phyloP scores from a whole-genome alignment of 2,888 invertebrate genomes.

The Ommatoiulus sabulosus region DNA sequence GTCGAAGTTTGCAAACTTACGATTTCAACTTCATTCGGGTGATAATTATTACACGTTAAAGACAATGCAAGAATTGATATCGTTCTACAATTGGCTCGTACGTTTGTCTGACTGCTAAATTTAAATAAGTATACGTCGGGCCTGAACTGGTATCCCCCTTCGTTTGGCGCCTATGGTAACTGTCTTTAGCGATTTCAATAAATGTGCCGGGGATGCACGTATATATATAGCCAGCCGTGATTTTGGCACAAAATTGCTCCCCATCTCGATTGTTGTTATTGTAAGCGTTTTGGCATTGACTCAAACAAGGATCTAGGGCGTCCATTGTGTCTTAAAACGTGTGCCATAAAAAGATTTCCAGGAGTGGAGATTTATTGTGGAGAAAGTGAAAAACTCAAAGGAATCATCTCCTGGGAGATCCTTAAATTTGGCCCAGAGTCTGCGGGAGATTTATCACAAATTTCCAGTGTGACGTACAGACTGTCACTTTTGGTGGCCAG shows the following conservation, averaged over 20 bases:
- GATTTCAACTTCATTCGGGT: not conserved
- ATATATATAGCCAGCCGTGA: not conserved
- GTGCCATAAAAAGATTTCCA: not conserved
- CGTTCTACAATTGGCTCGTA: not conserved
- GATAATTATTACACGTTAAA: not conserved
- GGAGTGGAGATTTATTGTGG: not conserved
- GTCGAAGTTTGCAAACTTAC: not conserved
- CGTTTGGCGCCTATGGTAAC: not conserved
- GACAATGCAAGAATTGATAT: not conserved
- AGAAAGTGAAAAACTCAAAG: not conserved
- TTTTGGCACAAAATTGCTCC: conserved; percentile 28
- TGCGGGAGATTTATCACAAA: not conserved
- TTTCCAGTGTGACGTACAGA: not conserved
- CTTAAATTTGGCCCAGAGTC: not conserved
- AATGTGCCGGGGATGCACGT: not conserved
- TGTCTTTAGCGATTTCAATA: not conserved
- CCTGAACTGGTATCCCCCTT: not conserved
- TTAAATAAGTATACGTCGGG: not conserved
- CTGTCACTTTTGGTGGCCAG: not conserved
- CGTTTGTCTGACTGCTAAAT: not conserved
- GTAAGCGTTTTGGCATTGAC: not conserved
- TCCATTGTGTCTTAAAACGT: conserved; percentile 8
- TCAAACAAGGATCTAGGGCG: conserved; percentile 18
- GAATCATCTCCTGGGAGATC: conserved; percentile 12
- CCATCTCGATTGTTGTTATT: conserved; percentile 22